Evolutionary conservation across 2,113 vertebrate genomes (phyloP).

Genomic region (Gorsachius goisagi): DNA sequence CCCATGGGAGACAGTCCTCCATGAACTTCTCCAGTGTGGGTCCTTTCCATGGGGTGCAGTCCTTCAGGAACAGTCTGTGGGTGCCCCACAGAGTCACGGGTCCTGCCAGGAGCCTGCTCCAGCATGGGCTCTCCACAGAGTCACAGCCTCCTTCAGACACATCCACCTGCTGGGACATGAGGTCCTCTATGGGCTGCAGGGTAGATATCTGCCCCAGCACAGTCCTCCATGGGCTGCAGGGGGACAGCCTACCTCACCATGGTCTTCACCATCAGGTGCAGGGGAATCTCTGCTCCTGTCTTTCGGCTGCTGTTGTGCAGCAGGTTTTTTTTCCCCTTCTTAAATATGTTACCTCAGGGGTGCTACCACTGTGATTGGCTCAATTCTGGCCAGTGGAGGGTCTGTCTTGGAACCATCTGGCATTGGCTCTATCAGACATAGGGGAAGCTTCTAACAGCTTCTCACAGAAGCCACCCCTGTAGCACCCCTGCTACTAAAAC

Average conservation of each 20-base stretch:
- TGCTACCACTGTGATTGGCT: fast-evolving
- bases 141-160: not conserved
- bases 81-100: not conserved
- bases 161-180: not conserved
- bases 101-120: not conserved
- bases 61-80: not conserved
- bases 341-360: not conserved
- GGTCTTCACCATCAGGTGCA: fast-evolving
- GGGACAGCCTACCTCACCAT: not conserved
- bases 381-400: not conserved
- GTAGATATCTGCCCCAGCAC: not conserved
- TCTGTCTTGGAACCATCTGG: not conserved
- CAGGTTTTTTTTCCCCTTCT: not conserved
- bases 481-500: not conserved
- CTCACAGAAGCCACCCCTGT: not conserved
- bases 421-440: too few relatives aligned
- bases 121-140: fast-evolving
- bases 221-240: not conserved
- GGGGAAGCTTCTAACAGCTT: not conserved
- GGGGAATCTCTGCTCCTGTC: not conserved
- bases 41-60: not conserved
- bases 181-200: not conserved
- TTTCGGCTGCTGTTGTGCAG: not conserved
- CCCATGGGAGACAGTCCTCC: not conserved
- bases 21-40: fast-evolving